Evolutionary conservation across 2,113 vertebrate genomes (phyloP), one percentile per base, ranked within the genome.

Genomic region (Blennius ocellaris): DNA sequence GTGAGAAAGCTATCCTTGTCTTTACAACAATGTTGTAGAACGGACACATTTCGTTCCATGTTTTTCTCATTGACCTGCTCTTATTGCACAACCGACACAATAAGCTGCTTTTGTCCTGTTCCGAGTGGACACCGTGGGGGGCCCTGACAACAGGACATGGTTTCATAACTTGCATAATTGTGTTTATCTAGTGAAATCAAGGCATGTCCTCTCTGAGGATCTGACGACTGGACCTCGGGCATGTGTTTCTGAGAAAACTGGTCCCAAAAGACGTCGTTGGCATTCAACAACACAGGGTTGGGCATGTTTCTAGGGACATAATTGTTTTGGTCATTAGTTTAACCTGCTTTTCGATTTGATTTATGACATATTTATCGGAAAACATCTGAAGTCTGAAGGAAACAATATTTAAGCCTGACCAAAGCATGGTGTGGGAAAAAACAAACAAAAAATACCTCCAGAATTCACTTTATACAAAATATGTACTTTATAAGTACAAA

Each of bases 1-100:
- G 96, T 99, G 93, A 81, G 95, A 61, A 40, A 39, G 10, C 48
- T 64, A 6, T 14, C 0, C 43, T 15, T 44, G 16, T 45, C 15
- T 21, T 30, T 36, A 21, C 10, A 47, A 11, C 21, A 39, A 45
- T 40, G 4, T 16, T 4, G 74, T 64, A 41, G 10, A 59, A 71
- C 21, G 30, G 57, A 17, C 57, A n/a, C n/a, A 69, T 72, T 15
- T 17, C 21, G 21, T 16, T 69, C 62, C 50, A 12, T 56, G 8
- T 65, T 65, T 59, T 15, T 36, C 59, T 58, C 15, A 16, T 16
- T 44, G 36, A 49, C 3, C 39, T 73, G 39, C 45, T 62, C 43
- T 50, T 68, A 16, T 85, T 82, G 73, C 16, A 7, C 78, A 86
- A 76, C 15, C n/a, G 51, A 51, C 21, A 48, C 57, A 83, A 43